Conservation (phyloP, 2,797 vertebrate genomes). For the Xyrichtys novacula region DNA sequence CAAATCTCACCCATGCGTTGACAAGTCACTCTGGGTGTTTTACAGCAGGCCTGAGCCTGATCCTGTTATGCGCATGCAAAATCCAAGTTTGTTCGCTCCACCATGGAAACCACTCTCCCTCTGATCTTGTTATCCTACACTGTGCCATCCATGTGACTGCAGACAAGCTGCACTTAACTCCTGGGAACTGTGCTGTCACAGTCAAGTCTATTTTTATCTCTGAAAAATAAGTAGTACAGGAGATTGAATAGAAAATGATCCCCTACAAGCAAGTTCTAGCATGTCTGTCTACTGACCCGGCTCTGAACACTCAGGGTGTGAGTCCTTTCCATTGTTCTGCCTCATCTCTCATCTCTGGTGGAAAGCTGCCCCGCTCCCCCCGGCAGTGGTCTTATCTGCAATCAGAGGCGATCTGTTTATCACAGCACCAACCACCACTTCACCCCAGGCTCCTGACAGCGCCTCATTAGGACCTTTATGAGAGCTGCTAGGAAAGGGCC, state of each 20-base stretch:
- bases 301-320: constrained; percentile 9
- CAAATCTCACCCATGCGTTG: constrained; percentile 76
- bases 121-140: constrained; percentile 34
- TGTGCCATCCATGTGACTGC: constrained; percentile 25
- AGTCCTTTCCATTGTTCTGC: constrained; percentile 49
- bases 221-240: constrained; percentile 24
- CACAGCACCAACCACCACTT: constrained; percentile 31
- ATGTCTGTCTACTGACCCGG: constrained; percentile 46
- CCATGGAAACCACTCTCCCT: constrained; percentile 16
- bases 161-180: constrained; percentile 33
- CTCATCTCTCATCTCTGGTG: constrained; percentile 43
- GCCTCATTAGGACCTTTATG: constrained; percentile 50
- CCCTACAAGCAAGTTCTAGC: constrained; percentile 22
- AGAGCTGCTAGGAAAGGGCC: constrained; percentile 37
- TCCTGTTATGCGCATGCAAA: constrained; percentile 37
- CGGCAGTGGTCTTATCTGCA: constrained; percentile 57
- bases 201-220: constrained; percentile 25
- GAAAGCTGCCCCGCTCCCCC: constrained; percentile 46
- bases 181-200: constrained; percentile 15
- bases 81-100: constrained; percentile 44
- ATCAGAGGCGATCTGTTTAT: constrained; percentile 46
- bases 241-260: constrained; percentile 12
- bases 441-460: constrained; percentile 43
- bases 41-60: constrained; percentile 31
- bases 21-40: constrained; percentile 46